Evolutionary conservation across 1,140 invertebrate species (phyloP), one percentile per base, ranked within the genome.

Genomic region (Helicoverpa armigera): DNA sequence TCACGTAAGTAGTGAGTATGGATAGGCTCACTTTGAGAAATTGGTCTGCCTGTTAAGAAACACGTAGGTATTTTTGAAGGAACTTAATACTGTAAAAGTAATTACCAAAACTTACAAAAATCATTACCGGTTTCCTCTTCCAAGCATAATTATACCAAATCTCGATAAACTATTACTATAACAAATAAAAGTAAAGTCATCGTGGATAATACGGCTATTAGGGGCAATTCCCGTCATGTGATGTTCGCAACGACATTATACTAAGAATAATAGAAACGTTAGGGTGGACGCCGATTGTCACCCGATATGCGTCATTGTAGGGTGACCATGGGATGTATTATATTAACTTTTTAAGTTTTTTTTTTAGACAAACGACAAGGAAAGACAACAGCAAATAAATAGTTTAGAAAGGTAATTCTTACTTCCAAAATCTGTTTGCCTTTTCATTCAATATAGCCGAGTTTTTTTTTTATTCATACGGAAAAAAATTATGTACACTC

Each of bases 171-270:
- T 65, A 79, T 51, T 63, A 61, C 5, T 16, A 11, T 9, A 51
- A 67, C 60, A 77, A 86, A 87, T 82, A 86, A 84, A 87, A 82
- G 77, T 83, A 85, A 87, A 83, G 79, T 85, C 83, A 84, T 77
- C 83, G 85, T 82, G 86, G 84, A 82, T 90, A 90, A 90, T 91
- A 89, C 83, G 74, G 79, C 85, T 79, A 83, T 86, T 86, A 85
- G 82, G 86, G 87, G 86, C 83, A 88, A 89, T 90, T 79, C 88
- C 81, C 79, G 83, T 72, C 86, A 70, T 81, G 83, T 89, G 85
- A 87, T 82, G 81, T 84, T 82, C 82, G 79, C 86, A 90, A 89
- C 87, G 86, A 89, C 84, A 88, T 91, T 90, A 91, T 85, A 82
- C 81, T 31, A 78, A 69, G 85, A 87, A 89, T 89, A 90, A 90